A percentile compares a stretch with the other conserved stretches of the same genome.
These are phyloP conservation scores for Thysanoteuthis rhombus DNA, from an alignment of 2,888 invertebrate species.

Conservation along the genomic window DNA sequence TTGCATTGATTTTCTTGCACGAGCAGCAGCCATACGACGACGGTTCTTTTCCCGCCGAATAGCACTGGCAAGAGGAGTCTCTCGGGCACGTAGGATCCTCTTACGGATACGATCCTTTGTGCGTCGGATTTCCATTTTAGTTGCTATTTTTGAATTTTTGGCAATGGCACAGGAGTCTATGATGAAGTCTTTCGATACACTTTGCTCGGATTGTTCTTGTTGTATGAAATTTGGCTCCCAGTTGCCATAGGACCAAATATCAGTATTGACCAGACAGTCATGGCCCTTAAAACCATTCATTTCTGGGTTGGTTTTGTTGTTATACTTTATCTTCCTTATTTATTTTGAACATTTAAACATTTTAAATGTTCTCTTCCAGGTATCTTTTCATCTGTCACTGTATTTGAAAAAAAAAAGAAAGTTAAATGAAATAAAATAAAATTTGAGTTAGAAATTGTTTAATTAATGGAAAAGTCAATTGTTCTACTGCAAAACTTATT, in stretches of 20 bases:
- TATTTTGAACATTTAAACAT: background rate
- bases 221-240: background rate
- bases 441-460: background rate
- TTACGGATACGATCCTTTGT: slow-evolving; percentile 12
- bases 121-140: background rate
- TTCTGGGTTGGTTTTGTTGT: background rate
- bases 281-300: background rate
- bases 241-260: background rate
- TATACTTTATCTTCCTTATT: background rate
- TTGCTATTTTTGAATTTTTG: background rate
- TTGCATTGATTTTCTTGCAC: slow-evolving; percentile 12
- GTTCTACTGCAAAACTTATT: background rate
- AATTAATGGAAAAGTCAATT: background rate
- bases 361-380: background rate
- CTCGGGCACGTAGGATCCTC: background rate
- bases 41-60: background rate
- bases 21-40: background rate
- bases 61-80: background rate
- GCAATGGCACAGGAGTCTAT: background rate
- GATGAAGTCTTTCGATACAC: background rate
- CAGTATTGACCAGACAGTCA: background rate
- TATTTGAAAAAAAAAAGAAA: background rate
- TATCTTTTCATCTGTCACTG: background rate
- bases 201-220: background rate
- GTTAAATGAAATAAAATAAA: background rate